A percentile compares a stretch with the other conserved stretches of the same genome.
Conservation (phyloP, 2,113 vertebrate species). For the Nipponia nippon region DNA sequence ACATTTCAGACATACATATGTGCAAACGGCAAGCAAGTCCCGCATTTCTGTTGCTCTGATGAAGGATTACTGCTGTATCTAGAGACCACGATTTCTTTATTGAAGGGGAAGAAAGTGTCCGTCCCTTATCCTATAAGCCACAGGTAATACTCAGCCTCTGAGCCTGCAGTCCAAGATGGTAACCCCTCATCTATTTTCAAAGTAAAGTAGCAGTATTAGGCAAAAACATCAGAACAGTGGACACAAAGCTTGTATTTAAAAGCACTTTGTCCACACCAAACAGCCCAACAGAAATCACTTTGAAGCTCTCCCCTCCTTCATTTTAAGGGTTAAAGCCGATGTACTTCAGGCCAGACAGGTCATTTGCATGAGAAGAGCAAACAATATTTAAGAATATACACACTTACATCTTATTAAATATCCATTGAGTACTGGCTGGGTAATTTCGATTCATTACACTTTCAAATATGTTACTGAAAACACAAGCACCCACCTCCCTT, state of each 20-base stretch:
- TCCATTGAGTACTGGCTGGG: background rate
- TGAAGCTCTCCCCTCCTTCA: background rate
- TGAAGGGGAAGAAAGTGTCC: background rate
- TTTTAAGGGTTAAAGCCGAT: background rate
- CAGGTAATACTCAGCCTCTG: background rate
- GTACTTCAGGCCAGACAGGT: background rate
- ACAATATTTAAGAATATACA: background rate
- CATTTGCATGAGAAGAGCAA: background rate
- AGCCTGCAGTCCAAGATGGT: background rate
- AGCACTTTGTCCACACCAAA: background rate
- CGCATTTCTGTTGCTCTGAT: background rate
- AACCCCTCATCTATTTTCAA: background rate
- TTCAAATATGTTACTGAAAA: background rate
- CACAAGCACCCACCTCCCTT: background rate
- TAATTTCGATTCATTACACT: background rate
- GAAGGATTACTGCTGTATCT: background rate
- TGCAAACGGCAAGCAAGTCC: background rate
- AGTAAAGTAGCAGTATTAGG: background rate
- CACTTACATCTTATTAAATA: background rate
- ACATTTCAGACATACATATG: too few species aligned
- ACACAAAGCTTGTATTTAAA: background rate
- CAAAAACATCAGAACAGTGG: background rate
- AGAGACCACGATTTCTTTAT: background rate
- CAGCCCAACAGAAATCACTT: background rate
- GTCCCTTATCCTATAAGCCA: background rate